phyloP scores from a whole-genome alignment of 2,113 vertebrate species.

The Melospiza melodia region DNA sequence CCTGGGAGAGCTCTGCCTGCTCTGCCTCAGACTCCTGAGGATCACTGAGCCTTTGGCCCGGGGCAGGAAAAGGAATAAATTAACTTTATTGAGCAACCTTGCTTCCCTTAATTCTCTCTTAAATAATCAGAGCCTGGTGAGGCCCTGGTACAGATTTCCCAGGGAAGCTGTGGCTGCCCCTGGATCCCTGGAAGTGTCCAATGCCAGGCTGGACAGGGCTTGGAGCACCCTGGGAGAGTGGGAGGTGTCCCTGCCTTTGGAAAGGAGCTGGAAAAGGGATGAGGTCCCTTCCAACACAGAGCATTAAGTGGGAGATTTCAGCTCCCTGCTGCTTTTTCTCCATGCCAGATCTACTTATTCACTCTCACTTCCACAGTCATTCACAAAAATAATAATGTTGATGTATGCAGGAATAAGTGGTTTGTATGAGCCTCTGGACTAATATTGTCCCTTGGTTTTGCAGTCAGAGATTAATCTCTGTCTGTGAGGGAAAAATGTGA shows the following conservation, averaged over 20 bases:
- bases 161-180: neutral
- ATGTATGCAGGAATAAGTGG: neutral
- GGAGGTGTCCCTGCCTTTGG: neutral
- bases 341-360: neutral
- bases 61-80: neutral
- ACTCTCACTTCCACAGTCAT: neutral
- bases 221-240: neutral
- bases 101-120: neutral
- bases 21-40: neutral
- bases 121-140: neutral
- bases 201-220: neutral
- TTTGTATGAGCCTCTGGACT: neutral
- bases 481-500: fast-evolving
- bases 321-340: neutral
- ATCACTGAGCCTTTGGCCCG: fast-evolving
- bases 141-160: neutral
- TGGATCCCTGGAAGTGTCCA: neutral
- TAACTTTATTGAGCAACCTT: neutral
- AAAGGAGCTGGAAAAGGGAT: neutral
- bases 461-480: neutral
- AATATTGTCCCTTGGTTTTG: neutral
- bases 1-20: neutral
- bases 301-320: neutral
- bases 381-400: neutral
- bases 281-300: neutral